Evolutionary conservation across 2,888 invertebrate genomes (phyloP).

Genomic region (Tetheella fluctuosa): DNA sequence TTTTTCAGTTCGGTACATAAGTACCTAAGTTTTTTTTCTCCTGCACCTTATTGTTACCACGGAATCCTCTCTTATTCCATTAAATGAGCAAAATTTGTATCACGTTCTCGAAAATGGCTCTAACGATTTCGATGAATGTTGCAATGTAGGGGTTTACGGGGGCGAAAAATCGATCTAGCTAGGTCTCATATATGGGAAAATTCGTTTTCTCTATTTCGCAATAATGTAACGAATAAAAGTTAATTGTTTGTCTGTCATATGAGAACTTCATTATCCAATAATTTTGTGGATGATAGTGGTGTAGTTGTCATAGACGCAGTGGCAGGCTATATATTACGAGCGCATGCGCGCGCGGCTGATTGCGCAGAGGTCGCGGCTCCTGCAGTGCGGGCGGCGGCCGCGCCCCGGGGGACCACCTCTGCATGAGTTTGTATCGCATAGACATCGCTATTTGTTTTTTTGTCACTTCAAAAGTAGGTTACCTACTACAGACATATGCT

Average conservation of each 20-base stretch:
- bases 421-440: background rate
- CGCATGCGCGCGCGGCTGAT: background rate
- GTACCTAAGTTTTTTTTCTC: no score
- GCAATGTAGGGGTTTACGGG: no score
- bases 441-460: conserved; percentile 1
- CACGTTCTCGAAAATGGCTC: no score
- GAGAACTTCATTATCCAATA: background rate
- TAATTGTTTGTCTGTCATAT: background rate
- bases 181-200: no score
- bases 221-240: background rate
- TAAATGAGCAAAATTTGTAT: no score
- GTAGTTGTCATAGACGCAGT: background rate
- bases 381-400: no score
- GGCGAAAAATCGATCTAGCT: no score
- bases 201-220: no score
- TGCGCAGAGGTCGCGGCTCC: background rate
- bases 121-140: no score
- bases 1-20: no score
- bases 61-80: no score
- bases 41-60: no score
- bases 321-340: background rate
- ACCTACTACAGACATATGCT: background rate
- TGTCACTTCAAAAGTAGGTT: background rate
- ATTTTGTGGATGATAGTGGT: background rate
- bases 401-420: background rate